Base-by-base conservation (phyloP, 2,113 vertebrate genomes). In the Cyprinodon tularosa region DNA sequence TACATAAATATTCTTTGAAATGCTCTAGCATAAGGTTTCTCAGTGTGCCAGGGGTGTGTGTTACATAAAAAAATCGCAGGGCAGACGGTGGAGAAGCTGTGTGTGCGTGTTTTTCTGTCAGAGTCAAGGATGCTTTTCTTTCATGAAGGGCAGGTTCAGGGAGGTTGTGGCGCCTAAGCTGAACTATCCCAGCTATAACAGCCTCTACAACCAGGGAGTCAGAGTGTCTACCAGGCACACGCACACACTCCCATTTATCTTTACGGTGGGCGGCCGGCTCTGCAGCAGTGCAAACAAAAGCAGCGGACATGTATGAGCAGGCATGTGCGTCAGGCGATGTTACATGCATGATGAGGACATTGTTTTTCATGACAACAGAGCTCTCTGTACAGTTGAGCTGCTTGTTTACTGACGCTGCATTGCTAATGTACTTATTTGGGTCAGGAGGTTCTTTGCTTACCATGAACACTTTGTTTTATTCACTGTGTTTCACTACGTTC, bases 31-130 rank as follows among this genome's bases (percentile, higher is more conserved):
- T 78, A 68, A 84, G 82, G 73, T 78, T 81, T 84, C 85, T 75
- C 81, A 76, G 62, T 74, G 71, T 78, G 80, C 76, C 77, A 77
- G 74, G 74, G n/a, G 86, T 90, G 82, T 85, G 75, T 62, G 72
- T 94, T 92, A 91, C 86, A 90, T 93, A 93, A 94, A 92, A 94
- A 92, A 88, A 90, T 77, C 84, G 74, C 74, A 76, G 77, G 75
- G 63, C 75, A 89, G 82, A 88, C 84, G 77, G 75, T 72, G 71
- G 88, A 86, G 84, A 20, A 81, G 70, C 74, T 84, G 84, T 50
- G 38, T 71, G 61, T 42, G 44, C 42, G 44, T 69, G 60, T 57
- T 66, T 66, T 72, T 76, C 68, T 78, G 77, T 81, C 74, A 74
- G 74, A 82, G 86, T 90, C 88, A 90, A 91, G 86, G 83, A 90